Evolutionary conservation across 2,797 vertebrate species (phyloP).

Genomic region (Poeciliopsis presidionis): DNA sequence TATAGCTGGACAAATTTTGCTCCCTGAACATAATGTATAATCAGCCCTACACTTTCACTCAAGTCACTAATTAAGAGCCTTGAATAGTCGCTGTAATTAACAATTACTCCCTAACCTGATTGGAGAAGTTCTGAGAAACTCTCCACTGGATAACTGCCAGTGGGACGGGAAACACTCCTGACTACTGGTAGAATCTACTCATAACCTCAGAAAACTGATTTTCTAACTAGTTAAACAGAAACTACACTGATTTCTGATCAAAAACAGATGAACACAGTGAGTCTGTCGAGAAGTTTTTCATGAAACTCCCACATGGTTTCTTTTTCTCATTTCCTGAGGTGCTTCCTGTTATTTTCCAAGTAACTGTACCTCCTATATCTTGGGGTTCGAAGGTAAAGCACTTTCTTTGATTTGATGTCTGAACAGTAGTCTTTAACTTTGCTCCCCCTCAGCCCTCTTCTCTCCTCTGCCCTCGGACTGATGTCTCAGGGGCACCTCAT

Average conservation of each 20-base stretch:
- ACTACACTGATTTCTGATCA: slow-evolving; percentile 55
- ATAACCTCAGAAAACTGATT: slow-evolving; percentile 43
- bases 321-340: slow-evolving; percentile 68
- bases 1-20: slow-evolving; percentile 41
- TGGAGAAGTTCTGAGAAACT: slow-evolving; percentile 29
- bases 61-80: slow-evolving; percentile 36
- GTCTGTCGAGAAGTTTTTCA: slow-evolving; percentile 23
- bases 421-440: slow-evolving; percentile 61
- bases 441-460: slow-evolving; percentile 51
- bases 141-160: slow-evolving; percentile 26
- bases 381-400: slow-evolving; percentile 47
- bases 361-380: slow-evolving; percentile 46
- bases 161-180: slow-evolving; percentile 62
- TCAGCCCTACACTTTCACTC: slow-evolving; percentile 23
- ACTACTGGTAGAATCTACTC: slow-evolving; percentile 54
- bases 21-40: slow-evolving; percentile 35
- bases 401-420: slow-evolving; percentile 67
- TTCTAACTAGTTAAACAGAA: slow-evolving; percentile 34
- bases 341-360: slow-evolving; percentile 53
- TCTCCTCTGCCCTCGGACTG: slow-evolving; percentile 34
- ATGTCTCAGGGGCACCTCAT: slow-evolving; percentile 70
- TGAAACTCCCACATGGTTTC: slow-evolving; percentile 37
- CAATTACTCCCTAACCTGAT: slow-evolving; percentile 24
- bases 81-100: slow-evolving; percentile 41
- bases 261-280: slow-evolving; percentile 59